phyloP scores from a whole-genome alignment of 1,140 invertebrate genomes.

The Andricus grossulariae region DNA sequence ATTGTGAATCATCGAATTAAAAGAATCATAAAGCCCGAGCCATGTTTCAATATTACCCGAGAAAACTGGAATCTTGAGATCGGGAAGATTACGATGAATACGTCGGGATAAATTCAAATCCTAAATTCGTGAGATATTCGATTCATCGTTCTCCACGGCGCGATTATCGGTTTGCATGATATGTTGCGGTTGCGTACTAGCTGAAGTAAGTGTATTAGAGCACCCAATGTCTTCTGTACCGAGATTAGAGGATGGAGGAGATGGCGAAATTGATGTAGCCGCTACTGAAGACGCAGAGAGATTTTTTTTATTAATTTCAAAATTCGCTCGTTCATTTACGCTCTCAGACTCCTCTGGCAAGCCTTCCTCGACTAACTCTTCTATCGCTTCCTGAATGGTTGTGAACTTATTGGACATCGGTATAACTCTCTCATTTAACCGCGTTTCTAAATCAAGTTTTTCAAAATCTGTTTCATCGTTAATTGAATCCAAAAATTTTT shows the following conservation, averaged over 20 bases:
- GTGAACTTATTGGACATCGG: background rate
- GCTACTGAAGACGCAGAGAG: background rate
- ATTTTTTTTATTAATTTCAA: background rate
- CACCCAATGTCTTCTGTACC: background rate
- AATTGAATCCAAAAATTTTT: background rate
- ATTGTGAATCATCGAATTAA: too few species aligned
- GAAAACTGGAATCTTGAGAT: too few species aligned
- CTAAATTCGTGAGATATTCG: too few species aligned
- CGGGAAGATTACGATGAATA: too few species aligned
- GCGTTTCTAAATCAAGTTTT: background rate
- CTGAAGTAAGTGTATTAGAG: too few species aligned
- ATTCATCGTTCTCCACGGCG: too few species aligned
- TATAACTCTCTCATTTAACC: too few species aligned
- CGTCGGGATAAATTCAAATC: too few species aligned
- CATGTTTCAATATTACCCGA: conserved; percentile 2
- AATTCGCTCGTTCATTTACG: background rate
- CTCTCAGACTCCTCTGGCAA: background rate
- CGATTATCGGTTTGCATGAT: too few species aligned
- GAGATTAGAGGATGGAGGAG: background rate
- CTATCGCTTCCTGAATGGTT: background rate
- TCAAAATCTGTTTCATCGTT: background rate
- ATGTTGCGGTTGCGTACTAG: too few species aligned
- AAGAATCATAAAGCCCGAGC: background rate
- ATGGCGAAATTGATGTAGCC: background rate
- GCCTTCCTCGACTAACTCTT: background rate